Conservation (phyloP, 2,888 invertebrate genomes). For the Acanthosoma haemorrhoidale region DNA sequence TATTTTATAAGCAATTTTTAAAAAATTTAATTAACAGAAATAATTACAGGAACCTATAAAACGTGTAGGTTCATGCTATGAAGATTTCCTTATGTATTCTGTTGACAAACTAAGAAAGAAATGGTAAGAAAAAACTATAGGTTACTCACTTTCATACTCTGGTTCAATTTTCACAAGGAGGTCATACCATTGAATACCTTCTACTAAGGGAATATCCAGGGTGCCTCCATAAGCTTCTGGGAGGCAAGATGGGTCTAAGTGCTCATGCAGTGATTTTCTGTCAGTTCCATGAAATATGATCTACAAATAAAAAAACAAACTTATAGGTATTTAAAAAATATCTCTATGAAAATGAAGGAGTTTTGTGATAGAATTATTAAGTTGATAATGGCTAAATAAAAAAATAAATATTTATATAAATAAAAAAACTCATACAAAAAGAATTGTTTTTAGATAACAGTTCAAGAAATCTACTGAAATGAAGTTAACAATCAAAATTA, state of each 20-base stretch:
- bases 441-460: not conserved
- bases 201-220: conserved; percentile 57
- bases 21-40: no score
- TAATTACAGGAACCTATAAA: no score
- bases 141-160: conserved; percentile 59
- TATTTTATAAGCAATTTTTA: no score
- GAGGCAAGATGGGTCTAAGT: conserved; percentile 56
- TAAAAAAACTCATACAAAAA: not conserved
- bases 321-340: not conserved
- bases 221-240: conserved; percentile 63
- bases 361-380: not conserved
- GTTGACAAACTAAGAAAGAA: no score
- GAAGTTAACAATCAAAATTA: not conserved
- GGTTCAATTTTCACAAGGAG: conserved; percentile 62
- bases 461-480: not conserved
- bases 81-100: no score
- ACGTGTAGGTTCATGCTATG: no score
- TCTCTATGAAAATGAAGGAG: no score
- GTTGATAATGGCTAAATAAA: not conserved
- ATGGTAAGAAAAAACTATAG: not conserved
- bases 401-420: not conserved
- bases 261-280: conserved; percentile 54
- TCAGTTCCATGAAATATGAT: conserved; percentile 70
- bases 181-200: conserved; percentile 60
- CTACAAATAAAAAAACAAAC: conserved; percentile 44